Percentiles rank a stretch among this genome's conserved stretches.
These are phyloP conservation scores for Lithophane ornitopus DNA, from an alignment of 2,888 invertebrate genomes.

Conservation along the genomic window DNA sequence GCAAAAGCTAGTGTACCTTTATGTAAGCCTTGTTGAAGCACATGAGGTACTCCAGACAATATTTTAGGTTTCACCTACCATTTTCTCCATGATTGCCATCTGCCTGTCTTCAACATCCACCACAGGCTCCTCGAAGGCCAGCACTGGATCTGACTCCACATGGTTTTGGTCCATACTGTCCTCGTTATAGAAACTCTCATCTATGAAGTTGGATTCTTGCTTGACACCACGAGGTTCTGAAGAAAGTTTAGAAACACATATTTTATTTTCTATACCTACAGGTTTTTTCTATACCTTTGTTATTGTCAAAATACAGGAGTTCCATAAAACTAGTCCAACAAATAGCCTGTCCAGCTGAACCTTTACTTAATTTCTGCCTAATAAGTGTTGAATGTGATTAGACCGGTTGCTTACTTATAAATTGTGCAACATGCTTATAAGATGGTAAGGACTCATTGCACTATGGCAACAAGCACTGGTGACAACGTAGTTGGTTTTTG, in stretches of 20 bases:
- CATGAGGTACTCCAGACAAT: neutral
- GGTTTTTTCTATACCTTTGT: neutral
- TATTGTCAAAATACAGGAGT: neutral
- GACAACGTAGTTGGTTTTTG: neutral
- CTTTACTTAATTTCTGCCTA: neutral
- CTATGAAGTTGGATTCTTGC: slow-evolving; percentile 78
- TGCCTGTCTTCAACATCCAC: slow-evolving; percentile 81
- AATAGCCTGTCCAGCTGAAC: too few species aligned
- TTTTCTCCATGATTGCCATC: slow-evolving; percentile 84
- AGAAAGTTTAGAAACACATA: slow-evolving; percentile 21
- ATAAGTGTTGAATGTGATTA: neutral
- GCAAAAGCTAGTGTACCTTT: neutral
- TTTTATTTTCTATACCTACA: neutral
- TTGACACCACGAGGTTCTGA: slow-evolving; percentile 79
- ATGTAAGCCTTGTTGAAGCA: neutral
- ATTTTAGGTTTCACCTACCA: slow-evolving; percentile 71
- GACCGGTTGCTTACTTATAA: neutral
- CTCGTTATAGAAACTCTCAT: slow-evolving; percentile 79
- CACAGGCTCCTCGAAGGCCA: slow-evolving; percentile 76
- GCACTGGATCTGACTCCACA: slow-evolving; percentile 75
- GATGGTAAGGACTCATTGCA: neutral
- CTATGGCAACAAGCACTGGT: neutral
- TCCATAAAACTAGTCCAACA: too few species aligned
- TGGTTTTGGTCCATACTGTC: slow-evolving; percentile 79
- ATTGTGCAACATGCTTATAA: neutral